Evolutionary conservation across 2,797 vertebrate genomes (phyloP).

Genomic region (Gymnoscopelus microlampas): DNA sequence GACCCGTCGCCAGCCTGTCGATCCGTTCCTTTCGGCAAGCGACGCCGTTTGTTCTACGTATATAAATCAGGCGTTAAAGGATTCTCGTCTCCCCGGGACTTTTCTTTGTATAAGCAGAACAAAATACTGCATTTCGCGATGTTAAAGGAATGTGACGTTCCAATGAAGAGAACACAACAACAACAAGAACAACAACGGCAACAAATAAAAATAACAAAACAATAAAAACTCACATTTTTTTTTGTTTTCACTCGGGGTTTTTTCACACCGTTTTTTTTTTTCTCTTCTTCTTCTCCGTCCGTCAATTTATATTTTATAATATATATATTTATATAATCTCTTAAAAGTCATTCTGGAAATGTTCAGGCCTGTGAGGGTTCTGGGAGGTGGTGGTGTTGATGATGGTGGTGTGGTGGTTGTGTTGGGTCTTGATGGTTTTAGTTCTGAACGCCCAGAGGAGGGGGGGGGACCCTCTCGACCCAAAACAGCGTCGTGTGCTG

Average conservation of each 20-base stretch:
- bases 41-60: no score
- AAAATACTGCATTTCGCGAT: constrained; percentile 76
- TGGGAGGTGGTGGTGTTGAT: constrained; percentile 42
- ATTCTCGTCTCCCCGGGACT: constrained; percentile 55
- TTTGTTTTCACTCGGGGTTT: constrained; percentile 9
- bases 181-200: constrained; percentile 66
- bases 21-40: no score
- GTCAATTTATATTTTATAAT: constrained; percentile 86
- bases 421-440: constrained; percentile 58
- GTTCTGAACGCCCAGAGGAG: constrained; percentile 46
- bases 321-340: constrained; percentile 89
- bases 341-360: constrained; percentile 84
- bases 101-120: constrained; percentile 66
- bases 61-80: no score
- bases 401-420: constrained; percentile 23
- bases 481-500: constrained; percentile 44
- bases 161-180: constrained; percentile 83
- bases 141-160: constrained; percentile 81
- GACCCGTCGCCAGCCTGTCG: no score
- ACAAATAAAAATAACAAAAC: constrained; percentile 69
- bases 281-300: constrained; percentile 63
- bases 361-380: constrained; percentile 76
- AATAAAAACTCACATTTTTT: constrained; percentile 82
- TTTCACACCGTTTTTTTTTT: constrained; percentile 83
- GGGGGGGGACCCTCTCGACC: constrained; percentile 41